Base-by-base conservation (phyloP, 2,888 invertebrate species). In the Corbicula japonica region DNA sequence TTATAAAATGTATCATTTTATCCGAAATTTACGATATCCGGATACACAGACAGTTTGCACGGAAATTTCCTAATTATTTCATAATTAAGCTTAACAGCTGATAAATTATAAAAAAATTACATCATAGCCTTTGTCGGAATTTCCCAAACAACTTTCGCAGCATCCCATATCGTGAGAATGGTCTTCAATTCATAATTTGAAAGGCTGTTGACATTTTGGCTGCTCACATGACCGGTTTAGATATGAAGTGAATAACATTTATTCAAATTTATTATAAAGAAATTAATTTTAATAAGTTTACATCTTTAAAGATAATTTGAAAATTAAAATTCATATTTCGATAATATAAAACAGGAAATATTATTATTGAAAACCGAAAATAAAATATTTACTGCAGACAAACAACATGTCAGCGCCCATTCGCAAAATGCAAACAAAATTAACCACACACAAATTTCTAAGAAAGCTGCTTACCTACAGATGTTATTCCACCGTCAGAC, bases 341-440 rank as follows among this genome's bases (percentile, higher is more conserved):
- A 12, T 41, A 18, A 18, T 41, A 41, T 12, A 41, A 12, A 41
- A 18, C 41, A 12, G 15, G 15, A 12, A 41, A 18, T 41, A 12
- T 12, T 41, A 41, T 41, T 41, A 18, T 41, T 41, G 10, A 10
- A 41, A 12, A 41, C 41, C 18, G n/a, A 21, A 60, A 8, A 26
- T 5, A 56, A 12, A 28, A 23, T 8, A 70, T 66, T 74, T 41
- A 52, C 46, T 80, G 84, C 84, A 26, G 71, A 35, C 15, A 52
- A 50, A 28, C 56, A 87, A 86, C 34, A 88, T 88, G 88, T 77
- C 88, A 58, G 88, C 88, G 72, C 75, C 86, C 86, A 54, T 83
- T 23, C 34, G 56, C 8, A 58, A 50, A 44, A 70, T 60, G 18
- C 23, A 28, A 34, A 34, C n/a, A 41, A n/a, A 18, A 1, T 54